Conservation (phyloP, 2,888 invertebrate species). For the Leucozona laternaria region DNA sequence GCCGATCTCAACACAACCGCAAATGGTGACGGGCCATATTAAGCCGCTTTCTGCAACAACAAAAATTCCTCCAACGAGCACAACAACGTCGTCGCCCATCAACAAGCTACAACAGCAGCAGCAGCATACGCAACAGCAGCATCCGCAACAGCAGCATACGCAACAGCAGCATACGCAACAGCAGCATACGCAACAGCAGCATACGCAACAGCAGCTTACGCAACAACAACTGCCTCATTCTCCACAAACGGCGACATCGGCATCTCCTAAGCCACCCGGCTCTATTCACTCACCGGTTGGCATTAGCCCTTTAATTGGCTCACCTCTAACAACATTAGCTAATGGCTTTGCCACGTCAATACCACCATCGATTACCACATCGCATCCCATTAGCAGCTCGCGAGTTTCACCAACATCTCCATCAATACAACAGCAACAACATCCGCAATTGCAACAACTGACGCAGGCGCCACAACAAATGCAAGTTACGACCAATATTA, state of each 20-base stretch:
- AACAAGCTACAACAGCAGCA: slow-evolving; percentile 64
- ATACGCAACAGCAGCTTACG: slow-evolving; percentile 36
- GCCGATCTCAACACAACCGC: slow-evolving; percentile 82
- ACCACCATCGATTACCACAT: slow-evolving; percentile 78
- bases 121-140: slow-evolving; percentile 58
- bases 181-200: slow-evolving; percentile 58
- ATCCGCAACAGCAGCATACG: slow-evolving; percentile 35
- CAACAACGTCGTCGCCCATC: slow-evolving; percentile 76
- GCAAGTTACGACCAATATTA: slow-evolving; percentile 77
- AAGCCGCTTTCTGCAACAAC: slow-evolving; percentile 77
- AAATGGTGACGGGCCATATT: slow-evolving; percentile 80
- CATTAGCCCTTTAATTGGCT: slow-evolving; percentile 78
- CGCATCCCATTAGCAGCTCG: slow-evolving; percentile 78
- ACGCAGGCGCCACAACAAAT: slow-evolving; percentile 77
- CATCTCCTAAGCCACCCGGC: slow-evolving; percentile 72
- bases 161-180: slow-evolving; percentile 65
- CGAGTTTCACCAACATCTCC: slow-evolving; percentile 77
- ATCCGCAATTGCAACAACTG: slow-evolving; percentile 79
- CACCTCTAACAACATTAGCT: slow-evolving; percentile 79
- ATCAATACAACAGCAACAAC: slow-evolving; percentile 78
- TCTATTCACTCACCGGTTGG: slow-evolving; percentile 76
- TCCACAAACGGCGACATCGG: slow-evolving; percentile 68
- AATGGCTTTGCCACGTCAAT: slow-evolving; percentile 79
- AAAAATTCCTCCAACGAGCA: slow-evolving; percentile 77
- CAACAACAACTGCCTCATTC: slow-evolving; percentile 67